A percentile compares a stretch with the other conserved stretches of the same genome.
phyloP scores from a whole-genome alignment of 2,113 vertebrate species.

The Sceloporus undulatus region DNA sequence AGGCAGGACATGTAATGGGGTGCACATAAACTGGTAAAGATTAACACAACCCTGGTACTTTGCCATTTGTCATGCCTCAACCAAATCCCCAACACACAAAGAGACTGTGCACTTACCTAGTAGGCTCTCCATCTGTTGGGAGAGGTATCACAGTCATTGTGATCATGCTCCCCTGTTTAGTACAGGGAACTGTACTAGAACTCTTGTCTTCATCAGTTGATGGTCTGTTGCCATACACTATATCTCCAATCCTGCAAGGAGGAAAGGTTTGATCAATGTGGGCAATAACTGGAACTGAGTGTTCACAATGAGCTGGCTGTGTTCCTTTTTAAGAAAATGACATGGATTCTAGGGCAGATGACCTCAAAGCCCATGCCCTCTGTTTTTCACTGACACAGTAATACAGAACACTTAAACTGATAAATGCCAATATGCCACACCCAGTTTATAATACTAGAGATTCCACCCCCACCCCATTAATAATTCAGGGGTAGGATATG shows the following conservation, averaged over 20 bases:
- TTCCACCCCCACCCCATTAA: not conserved
- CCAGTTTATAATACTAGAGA: not conserved
- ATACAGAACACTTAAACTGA: not conserved
- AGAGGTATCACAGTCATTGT: not conserved
- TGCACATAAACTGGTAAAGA: not conserved
- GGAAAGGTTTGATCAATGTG: not conserved
- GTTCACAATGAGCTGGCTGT: not conserved
- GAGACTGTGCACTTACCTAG: not conserved
- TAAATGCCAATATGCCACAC: not conserved
- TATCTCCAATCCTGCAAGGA: not conserved
- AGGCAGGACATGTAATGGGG: not conserved
- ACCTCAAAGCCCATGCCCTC: not conserved
- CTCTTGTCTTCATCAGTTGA: not conserved
- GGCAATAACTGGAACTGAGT: not conserved
- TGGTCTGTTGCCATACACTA: not conserved
- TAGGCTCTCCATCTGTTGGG: not conserved
- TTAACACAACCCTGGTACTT: not conserved
- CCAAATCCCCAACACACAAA: not conserved
- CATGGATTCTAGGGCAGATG: not conserved
- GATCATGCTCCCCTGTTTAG: not conserved
- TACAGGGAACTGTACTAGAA: not conserved
- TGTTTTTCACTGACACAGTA: not conserved
- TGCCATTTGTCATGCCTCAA: not conserved
- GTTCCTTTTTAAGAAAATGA: not conserved
- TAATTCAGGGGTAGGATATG: not conserved